These are phyloP conservation scores for Campoletis sonorensis DNA, from an alignment of 1,140 invertebrate species.

Conservation along the genomic window DNA sequence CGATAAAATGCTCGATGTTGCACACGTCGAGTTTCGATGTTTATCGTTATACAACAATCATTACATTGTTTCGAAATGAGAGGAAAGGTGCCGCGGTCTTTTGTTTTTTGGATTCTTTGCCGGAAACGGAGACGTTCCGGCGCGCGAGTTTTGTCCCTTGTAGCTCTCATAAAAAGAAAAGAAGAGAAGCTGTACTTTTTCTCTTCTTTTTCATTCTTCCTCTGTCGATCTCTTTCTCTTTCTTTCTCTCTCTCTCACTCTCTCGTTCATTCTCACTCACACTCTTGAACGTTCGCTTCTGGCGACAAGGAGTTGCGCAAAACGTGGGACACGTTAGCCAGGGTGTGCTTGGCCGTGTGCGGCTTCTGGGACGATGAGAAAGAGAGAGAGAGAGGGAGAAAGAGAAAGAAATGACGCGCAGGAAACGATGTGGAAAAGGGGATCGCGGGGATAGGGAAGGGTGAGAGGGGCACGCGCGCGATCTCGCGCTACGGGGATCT, in stretches of 20 bases:
- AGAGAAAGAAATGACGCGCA: slow-evolving; percentile 51
- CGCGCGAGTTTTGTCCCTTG: not conserved
- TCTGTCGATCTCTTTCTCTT: not conserved
- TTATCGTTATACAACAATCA: not conserved
- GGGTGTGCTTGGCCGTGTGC: slow-evolving; percentile 18
- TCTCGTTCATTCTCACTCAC: not conserved
- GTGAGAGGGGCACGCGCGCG: slow-evolving; percentile 59
- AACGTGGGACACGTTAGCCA: not conserved
- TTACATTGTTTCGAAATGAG: not conserved
- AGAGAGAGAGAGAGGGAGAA: slow-evolving; percentile 41
- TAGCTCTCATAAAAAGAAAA: not conserved
- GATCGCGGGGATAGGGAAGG: slow-evolving; percentile 39
- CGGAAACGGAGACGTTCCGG: not conserved
- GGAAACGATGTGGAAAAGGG: slow-evolving; percentile 40
- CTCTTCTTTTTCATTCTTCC: not conserved
- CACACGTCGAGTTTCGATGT: not conserved
- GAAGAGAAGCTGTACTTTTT: not conserved
- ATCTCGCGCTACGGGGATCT: slow-evolving; percentile 72
- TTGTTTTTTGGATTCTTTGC: slow-evolving; percentile 3
- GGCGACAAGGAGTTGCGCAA: slow-evolving; percentile 29
- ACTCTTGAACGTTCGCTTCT: not conserved
- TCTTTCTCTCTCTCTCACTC: not conserved
- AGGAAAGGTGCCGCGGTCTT: not conserved
- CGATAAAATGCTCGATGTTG: no score
- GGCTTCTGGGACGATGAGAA: not conserved